Percentiles rank a stretch among this genome's conserved stretches.
phyloP scores from a whole-genome alignment of 2,888 invertebrate species.

The Tiliacea aurago region DNA sequence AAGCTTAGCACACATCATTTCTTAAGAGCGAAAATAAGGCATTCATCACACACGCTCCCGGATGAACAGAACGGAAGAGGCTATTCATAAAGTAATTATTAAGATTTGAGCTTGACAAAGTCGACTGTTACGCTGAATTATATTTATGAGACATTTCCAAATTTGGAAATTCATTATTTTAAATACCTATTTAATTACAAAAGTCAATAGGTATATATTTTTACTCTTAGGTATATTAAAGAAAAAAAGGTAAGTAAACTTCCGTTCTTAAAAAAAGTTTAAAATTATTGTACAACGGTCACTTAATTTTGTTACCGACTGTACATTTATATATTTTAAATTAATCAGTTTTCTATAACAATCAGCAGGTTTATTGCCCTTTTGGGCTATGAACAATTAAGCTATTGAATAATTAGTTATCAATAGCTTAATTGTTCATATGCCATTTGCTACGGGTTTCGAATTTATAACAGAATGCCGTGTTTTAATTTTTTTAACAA shows the following conservation, averaged over 20 bases:
- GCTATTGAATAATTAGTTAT: slow-evolving; percentile 36
- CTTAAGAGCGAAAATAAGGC: slow-evolving; percentile 47
- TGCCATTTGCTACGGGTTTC: slow-evolving; percentile 48
- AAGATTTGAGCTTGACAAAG: slow-evolving; percentile 31
- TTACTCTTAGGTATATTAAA: background rate
- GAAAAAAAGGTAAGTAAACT: background rate
- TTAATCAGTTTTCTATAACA: slow-evolving; percentile 28
- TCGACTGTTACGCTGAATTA: slow-evolving; percentile 19
- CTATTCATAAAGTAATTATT: slow-evolving; percentile 60
- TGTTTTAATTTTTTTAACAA: slow-evolving; percentile 25
- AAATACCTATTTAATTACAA: background rate
- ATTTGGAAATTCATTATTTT: background rate
- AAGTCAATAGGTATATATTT: background rate
- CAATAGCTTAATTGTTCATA: too few relatives aligned
- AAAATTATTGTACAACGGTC: background rate
- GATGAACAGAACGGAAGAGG: slow-evolving; percentile 58
- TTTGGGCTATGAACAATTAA: slow-evolving; percentile 43
- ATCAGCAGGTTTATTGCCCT: slow-evolving; percentile 36
- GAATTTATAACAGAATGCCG: slow-evolving; percentile 45
- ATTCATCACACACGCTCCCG: slow-evolving; percentile 63
- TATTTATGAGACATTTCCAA: background rate
- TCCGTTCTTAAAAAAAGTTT: background rate
- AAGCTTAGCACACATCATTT: slow-evolving; percentile 36
- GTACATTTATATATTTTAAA: slow-evolving; percentile 9
- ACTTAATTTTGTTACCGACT: slow-evolving; percentile 1